Conservation (phyloP, 1,140 invertebrate genomes). For the Charaxes varanes region DNA sequence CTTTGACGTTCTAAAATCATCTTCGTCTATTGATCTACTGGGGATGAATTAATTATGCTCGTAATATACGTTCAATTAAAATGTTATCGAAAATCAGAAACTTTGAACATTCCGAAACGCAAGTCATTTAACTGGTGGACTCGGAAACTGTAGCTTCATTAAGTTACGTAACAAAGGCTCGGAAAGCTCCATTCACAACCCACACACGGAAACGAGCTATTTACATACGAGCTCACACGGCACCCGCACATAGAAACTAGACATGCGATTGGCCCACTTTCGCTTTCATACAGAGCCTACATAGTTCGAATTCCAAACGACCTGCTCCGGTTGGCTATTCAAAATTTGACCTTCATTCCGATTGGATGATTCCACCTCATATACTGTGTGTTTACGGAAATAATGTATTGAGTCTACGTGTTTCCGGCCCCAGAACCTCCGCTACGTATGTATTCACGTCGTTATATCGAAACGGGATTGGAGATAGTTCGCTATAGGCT, state of each 20-base stretch:
- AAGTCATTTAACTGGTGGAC: constrained; percentile 14
- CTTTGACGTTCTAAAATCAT: too few relatives aligned
- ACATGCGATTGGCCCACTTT: constrained; percentile 50
- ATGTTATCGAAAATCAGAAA: too few relatives aligned
- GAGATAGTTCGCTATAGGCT: neutral
- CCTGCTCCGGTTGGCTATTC: constrained; percentile 44
- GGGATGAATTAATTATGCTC: too few relatives aligned
- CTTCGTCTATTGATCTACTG: too few relatives aligned
- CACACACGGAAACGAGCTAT: constrained; percentile 25
- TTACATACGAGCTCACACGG: constrained; percentile 32
- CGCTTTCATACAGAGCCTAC: constrained; percentile 58
- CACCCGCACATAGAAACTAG: constrained; percentile 35
- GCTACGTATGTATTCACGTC: constrained; percentile 19
- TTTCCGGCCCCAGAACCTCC: constrained; percentile 22
- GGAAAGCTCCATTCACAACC: constrained; percentile 40
- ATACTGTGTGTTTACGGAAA: constrained; percentile 49
- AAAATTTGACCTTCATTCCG: constrained; percentile 50
- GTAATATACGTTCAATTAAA: too few relatives aligned
- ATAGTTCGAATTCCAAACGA: constrained; percentile 51
- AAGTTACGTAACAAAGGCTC: constrained; percentile 32
- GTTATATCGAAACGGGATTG: constrained; percentile 10
- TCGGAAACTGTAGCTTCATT: constrained; percentile 15
- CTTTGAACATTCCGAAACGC: constrained; percentile 4
- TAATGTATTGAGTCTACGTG: constrained; percentile 39
- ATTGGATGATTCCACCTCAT: constrained; percentile 44